These are phyloP conservation scores for Vicugna pacos DNA, from an alignment of 2,113 vertebrate genomes.

Conservation along the genomic window DNA sequence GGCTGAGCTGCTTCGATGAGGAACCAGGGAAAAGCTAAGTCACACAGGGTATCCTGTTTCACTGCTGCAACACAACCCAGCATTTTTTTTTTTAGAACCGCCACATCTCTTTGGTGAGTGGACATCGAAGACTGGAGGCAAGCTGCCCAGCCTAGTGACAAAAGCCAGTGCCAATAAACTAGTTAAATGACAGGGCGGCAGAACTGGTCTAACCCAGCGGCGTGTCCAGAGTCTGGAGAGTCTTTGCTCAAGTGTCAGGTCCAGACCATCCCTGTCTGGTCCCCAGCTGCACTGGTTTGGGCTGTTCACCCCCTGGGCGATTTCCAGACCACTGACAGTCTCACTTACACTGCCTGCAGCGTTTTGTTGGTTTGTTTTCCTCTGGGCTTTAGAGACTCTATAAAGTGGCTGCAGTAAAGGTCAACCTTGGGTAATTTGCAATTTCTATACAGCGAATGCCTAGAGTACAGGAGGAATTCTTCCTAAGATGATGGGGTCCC, in stretches of 20 bases:
- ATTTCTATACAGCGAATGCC: neutral
- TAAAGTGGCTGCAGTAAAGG: neutral
- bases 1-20: rapidly evolving
- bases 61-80: neutral
- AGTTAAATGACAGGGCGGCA: neutral
- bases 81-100: neutral
- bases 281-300: neutral
- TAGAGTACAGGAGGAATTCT: neutral
- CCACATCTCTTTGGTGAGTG: neutral
- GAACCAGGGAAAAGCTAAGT: neutral
- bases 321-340: neutral
- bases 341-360: neutral
- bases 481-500: rapidly evolving
- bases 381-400: neutral
- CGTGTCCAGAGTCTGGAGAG: rapidly evolving
- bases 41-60: neutral
- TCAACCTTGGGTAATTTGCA: too few species aligned
- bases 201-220: rapidly evolving
- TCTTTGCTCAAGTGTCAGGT: neutral
- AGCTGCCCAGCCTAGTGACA: rapidly evolving
- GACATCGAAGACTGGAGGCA: neutral
- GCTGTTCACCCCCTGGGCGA: rapidly evolving
- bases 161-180: rapidly evolving
- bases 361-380: neutral
- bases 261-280: rapidly evolving